phyloP scores from a whole-genome alignment of 1,140 invertebrate genomes.

The Rhopalosiphum padi region DNA sequence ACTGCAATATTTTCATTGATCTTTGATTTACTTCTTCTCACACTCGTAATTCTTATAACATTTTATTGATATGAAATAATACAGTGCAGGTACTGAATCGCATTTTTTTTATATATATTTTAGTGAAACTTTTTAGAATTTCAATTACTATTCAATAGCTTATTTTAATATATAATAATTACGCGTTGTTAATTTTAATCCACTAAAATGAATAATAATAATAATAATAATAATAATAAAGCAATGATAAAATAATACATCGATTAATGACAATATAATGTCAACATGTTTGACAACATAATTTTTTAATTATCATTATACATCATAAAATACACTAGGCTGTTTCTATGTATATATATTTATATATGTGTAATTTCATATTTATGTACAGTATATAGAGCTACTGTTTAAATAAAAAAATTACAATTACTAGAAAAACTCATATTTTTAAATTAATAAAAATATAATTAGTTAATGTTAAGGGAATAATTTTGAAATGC shows the following conservation, averaged over 20 bases:
- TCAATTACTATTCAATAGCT: not conserved
- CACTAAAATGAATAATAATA: not conserved
- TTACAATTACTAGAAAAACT: not conserved
- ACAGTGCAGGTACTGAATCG: not conserved
- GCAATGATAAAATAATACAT: not conserved
- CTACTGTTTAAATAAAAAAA: not conserved
- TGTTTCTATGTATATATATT: not conserved
- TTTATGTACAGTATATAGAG: not conserved
- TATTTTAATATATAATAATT: not conserved
- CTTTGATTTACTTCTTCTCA: not conserved
- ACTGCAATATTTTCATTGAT: not conserved
- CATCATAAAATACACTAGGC: not conserved
- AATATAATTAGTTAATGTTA: not conserved
- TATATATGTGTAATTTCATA: not conserved
- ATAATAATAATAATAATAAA: not conserved
- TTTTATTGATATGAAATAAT: not conserved
- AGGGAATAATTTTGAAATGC: not conserved
- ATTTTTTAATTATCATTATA: not conserved
- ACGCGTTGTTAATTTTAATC: not conserved
- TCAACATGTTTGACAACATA: not conserved
- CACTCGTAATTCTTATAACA: not conserved
- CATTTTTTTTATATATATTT: not conserved
- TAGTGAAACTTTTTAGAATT: not conserved
- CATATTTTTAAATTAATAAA: not conserved
- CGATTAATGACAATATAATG: not conserved